Evolutionary conservation across 2,113 vertebrate species (phyloP).

Genomic region (Lepidothrix coronata): DNA sequence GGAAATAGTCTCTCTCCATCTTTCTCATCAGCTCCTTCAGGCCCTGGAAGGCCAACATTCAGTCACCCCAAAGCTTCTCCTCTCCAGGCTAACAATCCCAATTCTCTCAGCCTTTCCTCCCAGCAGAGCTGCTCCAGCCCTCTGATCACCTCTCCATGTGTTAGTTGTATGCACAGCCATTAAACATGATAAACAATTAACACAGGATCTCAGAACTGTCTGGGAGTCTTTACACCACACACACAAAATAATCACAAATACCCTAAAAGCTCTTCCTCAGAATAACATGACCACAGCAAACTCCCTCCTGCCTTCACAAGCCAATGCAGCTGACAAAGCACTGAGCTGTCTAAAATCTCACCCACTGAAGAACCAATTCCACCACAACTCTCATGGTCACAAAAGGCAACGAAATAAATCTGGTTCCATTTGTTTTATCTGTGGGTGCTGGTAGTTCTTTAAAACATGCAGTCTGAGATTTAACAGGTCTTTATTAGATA

Average conservation of each 20-base stretch:
- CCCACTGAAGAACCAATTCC: neutral
- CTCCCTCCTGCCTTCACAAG: neutral
- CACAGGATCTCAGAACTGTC: neutral
- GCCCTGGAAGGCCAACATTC: rapidly evolving
- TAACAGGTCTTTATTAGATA: neutral
- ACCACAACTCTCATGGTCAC: neutral
- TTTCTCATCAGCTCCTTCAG: neutral
- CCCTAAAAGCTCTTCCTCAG: rapidly evolving
- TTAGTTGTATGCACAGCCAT: neutral
- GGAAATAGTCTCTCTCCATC: rapidly evolving
- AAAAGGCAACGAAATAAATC: neutral
- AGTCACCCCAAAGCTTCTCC: neutral
- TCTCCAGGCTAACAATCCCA: neutral
- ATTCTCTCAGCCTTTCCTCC: neutral
- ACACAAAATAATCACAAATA: neutral
- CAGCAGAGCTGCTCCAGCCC: neutral
- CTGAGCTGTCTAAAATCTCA: neutral
- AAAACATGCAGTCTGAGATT: neutral
- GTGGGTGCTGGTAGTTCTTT: neutral
- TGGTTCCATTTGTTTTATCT: neutral
- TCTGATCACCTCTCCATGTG: neutral
- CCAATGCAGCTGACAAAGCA: neutral
- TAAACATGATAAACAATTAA: neutral
- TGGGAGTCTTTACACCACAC: neutral
- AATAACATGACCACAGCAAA: neutral